Evolutionary conservation across 1,140 invertebrate genomes (phyloP), one percentile per base, ranked within the genome.

Genomic region (Drosophila kurseongensis): DNA sequence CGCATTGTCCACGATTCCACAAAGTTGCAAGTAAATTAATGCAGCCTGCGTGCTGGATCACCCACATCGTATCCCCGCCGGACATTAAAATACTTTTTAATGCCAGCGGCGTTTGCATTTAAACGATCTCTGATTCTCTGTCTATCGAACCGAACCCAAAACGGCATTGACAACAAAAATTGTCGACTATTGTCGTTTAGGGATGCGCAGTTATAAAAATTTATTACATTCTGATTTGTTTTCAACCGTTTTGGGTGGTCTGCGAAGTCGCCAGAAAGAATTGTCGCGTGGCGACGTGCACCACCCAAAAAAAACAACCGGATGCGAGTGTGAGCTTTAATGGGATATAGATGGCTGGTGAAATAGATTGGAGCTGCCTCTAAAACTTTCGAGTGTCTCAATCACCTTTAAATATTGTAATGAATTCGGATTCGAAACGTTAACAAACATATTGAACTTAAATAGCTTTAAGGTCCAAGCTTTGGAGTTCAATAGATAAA

Each of bases 71-170:
- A 7, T 32, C 27, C 29, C 41, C 27, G 32, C 14, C 14, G 12
- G 57, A 62, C 82, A 82, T 82, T 86, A 78, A 78, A 78, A 82
- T 54, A 68, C 69, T 71, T 86, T 85, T 85, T 78, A 88, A 76
- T 86, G 65, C 47, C 32, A 40, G 27, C 5, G 44, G 36, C 7
- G 73, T 86, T 88, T 82, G 83, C 83, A 86, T 86, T 88, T 83
- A 83, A 86, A 86, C 66, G 82, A 82, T 82, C 62, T 44, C 42
- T 41, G 56, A 16, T 51, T 35, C 23, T 5, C 55, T 76, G 68
- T 72, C 18, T 60, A 60, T 44, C 59, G 45, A 55, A 67, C 47
- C 54, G 32, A 6, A 4, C 45, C 51, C 47, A 56, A 68, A 75
- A 61, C 40, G 61, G 59, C 80, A 71, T 35, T 41, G 48, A 41